phyloP scores from a whole-genome alignment of 2,113 vertebrate genomes.

The Holacanthus passer region DNA sequence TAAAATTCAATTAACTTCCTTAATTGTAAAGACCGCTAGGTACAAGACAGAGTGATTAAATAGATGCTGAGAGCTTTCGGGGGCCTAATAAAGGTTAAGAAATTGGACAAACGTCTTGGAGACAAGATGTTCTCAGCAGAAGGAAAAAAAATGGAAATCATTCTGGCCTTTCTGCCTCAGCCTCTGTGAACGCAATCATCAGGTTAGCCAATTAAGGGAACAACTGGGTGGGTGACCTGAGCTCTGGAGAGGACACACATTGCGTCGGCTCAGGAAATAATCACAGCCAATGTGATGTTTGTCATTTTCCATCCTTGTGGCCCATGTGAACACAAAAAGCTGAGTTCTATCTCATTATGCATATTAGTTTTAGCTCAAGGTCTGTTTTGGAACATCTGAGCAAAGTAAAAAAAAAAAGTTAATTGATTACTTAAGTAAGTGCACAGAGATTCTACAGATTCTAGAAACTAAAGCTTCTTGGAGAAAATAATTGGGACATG shows the following conservation, averaged over 20 bases:
- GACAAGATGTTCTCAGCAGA: constrained; percentile 47
- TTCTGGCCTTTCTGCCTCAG: constrained; percentile 38
- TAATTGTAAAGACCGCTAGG: constrained; percentile 60
- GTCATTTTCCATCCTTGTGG: constrained; percentile 22
- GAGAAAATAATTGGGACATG: background rate
- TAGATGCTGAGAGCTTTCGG: constrained; percentile 45
- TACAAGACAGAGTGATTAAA: constrained; percentile 70
- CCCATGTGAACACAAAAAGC: constrained; percentile 5
- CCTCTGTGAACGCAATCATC: constrained; percentile 51
- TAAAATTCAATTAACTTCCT: constrained; percentile 73
- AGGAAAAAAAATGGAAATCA: constrained; percentile 28
- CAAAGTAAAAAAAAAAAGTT: background rate
- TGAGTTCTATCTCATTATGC: background rate
- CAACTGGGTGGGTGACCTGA: constrained; percentile 48
- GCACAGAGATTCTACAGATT: background rate
- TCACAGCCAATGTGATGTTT: constrained; percentile 21
- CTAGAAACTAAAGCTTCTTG: background rate
- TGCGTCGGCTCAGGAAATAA: constrained; percentile 44
- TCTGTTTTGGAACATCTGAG: constrained; percentile 28
- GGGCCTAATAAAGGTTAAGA: constrained; percentile 69
- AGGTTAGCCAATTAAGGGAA: constrained; percentile 72
- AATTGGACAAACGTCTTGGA: constrained; percentile 46
- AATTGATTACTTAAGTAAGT: background rate
- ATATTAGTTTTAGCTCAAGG: constrained; percentile 19
- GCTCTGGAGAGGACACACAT: constrained; percentile 34